phyloP scores from a whole-genome alignment of 2,888 invertebrate genomes.

The Lordiphosa fenestrarum region DNA sequence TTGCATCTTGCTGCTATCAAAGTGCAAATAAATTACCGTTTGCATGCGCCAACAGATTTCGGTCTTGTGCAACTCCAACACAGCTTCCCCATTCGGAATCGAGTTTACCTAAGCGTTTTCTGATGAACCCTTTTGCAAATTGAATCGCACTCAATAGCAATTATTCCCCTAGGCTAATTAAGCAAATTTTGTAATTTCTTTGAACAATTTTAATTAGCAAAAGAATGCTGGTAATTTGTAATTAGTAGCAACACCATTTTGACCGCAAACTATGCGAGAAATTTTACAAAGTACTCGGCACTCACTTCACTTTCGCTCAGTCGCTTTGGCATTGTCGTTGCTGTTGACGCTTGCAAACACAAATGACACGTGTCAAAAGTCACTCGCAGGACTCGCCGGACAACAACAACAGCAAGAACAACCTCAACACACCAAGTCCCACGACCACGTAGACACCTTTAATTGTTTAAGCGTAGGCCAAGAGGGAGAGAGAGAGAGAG shows the following conservation, averaged over 20 bases:
- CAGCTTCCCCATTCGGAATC: no score
- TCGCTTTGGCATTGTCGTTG: constrained; percentile 22
- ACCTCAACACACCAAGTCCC: constrained; percentile 26
- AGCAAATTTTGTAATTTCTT: constrained; percentile 23
- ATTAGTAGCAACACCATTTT: constrained; percentile 27
- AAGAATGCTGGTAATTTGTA: constrained; percentile 26
- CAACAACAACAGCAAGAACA: background rate
- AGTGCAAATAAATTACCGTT: constrained; percentile 69
- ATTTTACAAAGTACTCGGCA: constrained; percentile 26
- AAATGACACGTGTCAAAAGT: constrained; percentile 65
- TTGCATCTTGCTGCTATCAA: constrained; percentile 73
- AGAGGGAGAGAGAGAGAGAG: background rate
- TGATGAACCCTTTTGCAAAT: constrained; percentile 48
- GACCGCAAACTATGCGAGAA: constrained; percentile 36
- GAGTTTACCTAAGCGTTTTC: constrained; percentile 56
- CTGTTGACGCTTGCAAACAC: constrained; percentile 28
- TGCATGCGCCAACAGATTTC: constrained; percentile 18
- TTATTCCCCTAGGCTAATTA: constrained; percentile 19
- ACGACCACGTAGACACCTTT: constrained; percentile 50
- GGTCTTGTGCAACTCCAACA: background rate
- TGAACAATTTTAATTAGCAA: constrained; percentile 21
- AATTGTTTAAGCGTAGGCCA: constrained; percentile 47
- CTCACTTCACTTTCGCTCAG: constrained; percentile 41
- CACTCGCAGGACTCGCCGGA: constrained; percentile 16
- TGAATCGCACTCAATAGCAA: constrained; percentile 20